phyloP scores from a whole-genome alignment of 2,797 vertebrate species.

The Macropus fuliginosus region DNA sequence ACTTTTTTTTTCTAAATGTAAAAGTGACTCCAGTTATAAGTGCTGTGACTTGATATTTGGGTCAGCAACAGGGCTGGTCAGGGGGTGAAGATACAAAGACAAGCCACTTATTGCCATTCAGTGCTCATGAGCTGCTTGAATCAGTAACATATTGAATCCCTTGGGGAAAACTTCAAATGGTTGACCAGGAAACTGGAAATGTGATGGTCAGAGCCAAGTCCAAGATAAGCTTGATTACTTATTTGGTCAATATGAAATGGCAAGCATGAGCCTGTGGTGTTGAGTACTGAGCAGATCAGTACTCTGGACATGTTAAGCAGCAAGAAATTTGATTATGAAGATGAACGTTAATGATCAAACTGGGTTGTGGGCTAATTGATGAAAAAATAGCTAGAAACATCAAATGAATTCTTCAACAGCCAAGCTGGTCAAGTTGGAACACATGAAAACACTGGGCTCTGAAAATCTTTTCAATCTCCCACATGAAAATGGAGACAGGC shows the following conservation, averaged over 20 bases:
- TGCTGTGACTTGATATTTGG: not conserved
- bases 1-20: not conserved
- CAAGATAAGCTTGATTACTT: not conserved
- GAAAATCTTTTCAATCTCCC: not conserved
- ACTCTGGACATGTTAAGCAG: not conserved
- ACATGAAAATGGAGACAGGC: conserved; percentile 3
- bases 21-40: not conserved
- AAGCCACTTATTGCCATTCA: not conserved
- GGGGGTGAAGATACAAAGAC: not conserved
- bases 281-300: not conserved
- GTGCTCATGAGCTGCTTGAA: not conserved
- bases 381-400: not conserved
- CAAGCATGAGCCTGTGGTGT: not conserved
- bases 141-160: not conserved
- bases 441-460: conserved; percentile 2
- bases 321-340: not conserved
- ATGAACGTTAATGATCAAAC: not conserved
- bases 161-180: not conserved
- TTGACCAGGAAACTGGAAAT: not conserved
- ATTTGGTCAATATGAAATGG: not conserved
- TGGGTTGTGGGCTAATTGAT: not conserved
- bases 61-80: not conserved
- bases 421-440: not conserved
- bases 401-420: not conserved
- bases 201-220: not conserved